Evolutionary conservation across 2,888 invertebrate genomes (phyloP).

Genomic region (Ophion ellenae): DNA sequence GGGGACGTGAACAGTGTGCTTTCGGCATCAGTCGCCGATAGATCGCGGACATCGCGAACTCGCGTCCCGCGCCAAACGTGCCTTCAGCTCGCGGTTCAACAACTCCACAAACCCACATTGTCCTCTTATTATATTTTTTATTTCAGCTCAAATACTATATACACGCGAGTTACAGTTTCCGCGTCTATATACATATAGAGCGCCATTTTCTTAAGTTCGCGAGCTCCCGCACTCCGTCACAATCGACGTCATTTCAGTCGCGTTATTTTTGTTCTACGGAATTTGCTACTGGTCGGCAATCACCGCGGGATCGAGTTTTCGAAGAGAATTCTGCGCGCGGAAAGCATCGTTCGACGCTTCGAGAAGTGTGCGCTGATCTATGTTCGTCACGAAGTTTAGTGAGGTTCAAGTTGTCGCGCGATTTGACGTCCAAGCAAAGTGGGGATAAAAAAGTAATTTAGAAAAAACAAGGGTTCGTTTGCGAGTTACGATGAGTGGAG

Average conservation of each 20-base stretch:
- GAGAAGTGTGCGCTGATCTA: not conserved
- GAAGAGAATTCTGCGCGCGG: not conserved
- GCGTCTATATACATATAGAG: not conserved
- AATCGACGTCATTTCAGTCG: not conserved
- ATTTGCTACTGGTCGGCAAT: slow-evolving; percentile 20
- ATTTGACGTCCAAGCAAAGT: not conserved
- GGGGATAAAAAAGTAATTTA: not conserved
- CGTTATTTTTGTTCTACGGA: not conserved
- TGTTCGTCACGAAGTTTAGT: not conserved
- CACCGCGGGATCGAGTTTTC: not conserved
- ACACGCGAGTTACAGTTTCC: not conserved
- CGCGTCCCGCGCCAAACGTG: slow-evolving; percentile 43
- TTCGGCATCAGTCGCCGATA: slow-evolving; percentile 74
- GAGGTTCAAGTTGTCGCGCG: not conserved
- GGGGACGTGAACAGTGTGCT: slow-evolving; percentile 68
- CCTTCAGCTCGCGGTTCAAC: slow-evolving; percentile 34
- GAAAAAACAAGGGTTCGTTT: not conserved
- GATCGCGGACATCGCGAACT: slow-evolving; percentile 68
- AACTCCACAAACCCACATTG: slow-evolving; percentile 39
- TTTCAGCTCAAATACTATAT: not conserved
- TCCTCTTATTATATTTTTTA: not conserved
- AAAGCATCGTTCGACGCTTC: not conserved
- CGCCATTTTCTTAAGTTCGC: not conserved
- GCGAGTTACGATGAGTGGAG: slow-evolving; percentile 70
- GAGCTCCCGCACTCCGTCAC: not conserved